Base-by-base conservation (phyloP, 2,113 vertebrate species). In the Platichthys flesus region DNA sequence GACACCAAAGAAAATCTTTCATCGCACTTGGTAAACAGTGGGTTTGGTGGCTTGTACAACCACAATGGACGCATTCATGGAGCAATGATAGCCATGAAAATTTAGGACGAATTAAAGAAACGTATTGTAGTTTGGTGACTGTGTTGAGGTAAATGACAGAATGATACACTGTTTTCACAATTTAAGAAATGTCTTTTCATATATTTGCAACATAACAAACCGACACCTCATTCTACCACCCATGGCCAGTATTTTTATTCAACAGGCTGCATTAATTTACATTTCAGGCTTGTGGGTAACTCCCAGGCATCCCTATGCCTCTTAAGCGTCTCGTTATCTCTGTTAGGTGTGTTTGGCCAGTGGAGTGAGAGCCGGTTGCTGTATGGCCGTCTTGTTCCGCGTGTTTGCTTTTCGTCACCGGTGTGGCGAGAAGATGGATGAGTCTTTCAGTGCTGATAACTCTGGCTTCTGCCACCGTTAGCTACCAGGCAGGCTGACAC, bases 391-490 rank as follows among this genome's bases (percentile, higher is more conserved):
- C 90, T 91, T 93, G 92, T 93, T 92, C 88, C 18, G 4, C 1
- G 12, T 94, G 90, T 94, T 94, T 93, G 89, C 90, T 91, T 94
- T 92, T 89, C 76, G 68, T 92, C 90, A 82, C 89, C 45, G 56
- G 71, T 87, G 87, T 59, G 84, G 77, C 65, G 18, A 85, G 88
- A 94, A 94, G 92, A 94, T 94, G 91, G 93, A 94, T 94, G 90
- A 89, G 90, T 63, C 83, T 88, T 84, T 83, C 83, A 86, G 70
- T 55, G 66, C 84, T 56, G 86, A 86, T 90, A 88, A 85, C 85
- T 82, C 69, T 67, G 78, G 42, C 52, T 80, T 77, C 61, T 85
- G 68, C 85, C 84, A 76, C 86, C 82, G 78, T 82, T 88, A 85
- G 83, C 79, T 40, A 15, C 55, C 63, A 16, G 66, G 79, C 58